A percentile compares a stretch with the other conserved stretches of the same genome.
These are phyloP conservation scores for Sphaerophoria taeniata DNA, from an alignment of 2,888 invertebrate species.

Conservation along the genomic window DNA sequence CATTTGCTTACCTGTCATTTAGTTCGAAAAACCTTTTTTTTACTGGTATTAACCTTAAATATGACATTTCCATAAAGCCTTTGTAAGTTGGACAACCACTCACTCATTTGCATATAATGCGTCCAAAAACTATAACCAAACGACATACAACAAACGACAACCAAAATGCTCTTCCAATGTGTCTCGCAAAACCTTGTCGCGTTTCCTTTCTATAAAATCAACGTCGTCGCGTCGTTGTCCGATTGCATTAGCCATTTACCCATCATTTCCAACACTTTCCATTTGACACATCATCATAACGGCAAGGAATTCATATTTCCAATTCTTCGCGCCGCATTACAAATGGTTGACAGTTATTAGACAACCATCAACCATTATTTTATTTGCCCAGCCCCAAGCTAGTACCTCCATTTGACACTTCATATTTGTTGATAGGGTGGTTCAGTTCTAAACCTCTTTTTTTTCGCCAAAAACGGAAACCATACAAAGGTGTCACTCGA, in stretches of 20 bases:
- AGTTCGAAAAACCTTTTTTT: slow-evolving; percentile 47
- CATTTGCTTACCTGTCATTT: slow-evolving; percentile 25
- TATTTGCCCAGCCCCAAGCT: not conserved
- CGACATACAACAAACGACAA: slow-evolving; percentile 45
- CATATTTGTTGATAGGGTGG: slow-evolving; percentile 48
- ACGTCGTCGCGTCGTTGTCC: slow-evolving; percentile 23
- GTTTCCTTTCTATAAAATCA: slow-evolving; percentile 57
- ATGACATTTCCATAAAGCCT: slow-evolving; percentile 25
- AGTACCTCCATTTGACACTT: slow-evolving; percentile 3
- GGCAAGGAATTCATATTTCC: slow-evolving; percentile 69
- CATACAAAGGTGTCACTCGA: slow-evolving; percentile 73
- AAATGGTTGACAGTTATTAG: slow-evolving; percentile 74
- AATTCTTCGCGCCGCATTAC: slow-evolving; percentile 65
- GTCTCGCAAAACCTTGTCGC: slow-evolving; percentile 54
- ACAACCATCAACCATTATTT: slow-evolving; percentile 61
- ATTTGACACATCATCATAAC: slow-evolving; percentile 63
- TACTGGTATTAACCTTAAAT: slow-evolving; percentile 38
- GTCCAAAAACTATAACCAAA: slow-evolving; percentile 30
- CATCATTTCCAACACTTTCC: slow-evolving; percentile 26
- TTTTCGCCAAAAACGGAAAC: slow-evolving; percentile 70
- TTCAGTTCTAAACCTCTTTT: slow-evolving; percentile 41
- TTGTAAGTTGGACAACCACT: slow-evolving; percentile 12
- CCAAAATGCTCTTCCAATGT: slow-evolving; percentile 72
- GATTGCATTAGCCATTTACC: not conserved
- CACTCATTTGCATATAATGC: slow-evolving; percentile 12